Evolutionary conservation across 2,888 invertebrate species (phyloP).

Genomic region (Diarsia brunnea): DNA sequence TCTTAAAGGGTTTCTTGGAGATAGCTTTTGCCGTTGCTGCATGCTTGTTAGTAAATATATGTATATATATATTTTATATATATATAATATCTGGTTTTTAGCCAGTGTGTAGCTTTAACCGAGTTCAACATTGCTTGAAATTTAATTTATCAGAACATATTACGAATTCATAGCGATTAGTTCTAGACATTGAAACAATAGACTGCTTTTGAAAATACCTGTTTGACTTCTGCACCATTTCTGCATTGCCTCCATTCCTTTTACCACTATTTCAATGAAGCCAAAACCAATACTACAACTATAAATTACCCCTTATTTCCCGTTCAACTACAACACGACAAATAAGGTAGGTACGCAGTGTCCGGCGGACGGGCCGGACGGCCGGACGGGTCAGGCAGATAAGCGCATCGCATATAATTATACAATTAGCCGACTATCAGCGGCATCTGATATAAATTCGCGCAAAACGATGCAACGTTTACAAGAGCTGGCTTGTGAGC

Average conservation of each 20-base stretch:
- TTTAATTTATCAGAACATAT: not conserved
- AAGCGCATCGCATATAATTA: conserved; percentile 65
- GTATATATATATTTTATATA: not conserved
- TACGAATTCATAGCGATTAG: too few relatives aligned
- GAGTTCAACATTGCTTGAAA: not conserved
- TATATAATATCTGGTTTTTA: not conserved
- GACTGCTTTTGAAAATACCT: not conserved
- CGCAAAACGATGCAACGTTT: conserved; percentile 76
- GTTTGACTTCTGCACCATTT: not conserved
- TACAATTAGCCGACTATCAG: conserved; percentile 76
- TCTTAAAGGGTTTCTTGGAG: conserved; percentile 36
- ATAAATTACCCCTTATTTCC: conserved; percentile 13
- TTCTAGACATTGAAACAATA: not conserved
- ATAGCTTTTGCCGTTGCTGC: not conserved
- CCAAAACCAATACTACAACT: not conserved
- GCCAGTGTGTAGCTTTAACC: not conserved
- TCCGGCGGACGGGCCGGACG: conserved; percentile 12
- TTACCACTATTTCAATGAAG: not conserved
- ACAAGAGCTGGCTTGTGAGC: conserved; percentile 70
- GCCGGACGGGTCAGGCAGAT: conserved; percentile 13
- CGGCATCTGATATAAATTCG: conserved; percentile 75
- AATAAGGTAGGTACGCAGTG: conserved; percentile 10
- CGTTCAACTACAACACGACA: conserved; percentile 15
- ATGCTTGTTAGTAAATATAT: not conserved
- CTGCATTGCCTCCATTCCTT: not conserved